phyloP scores from a whole-genome alignment of 2,113 vertebrate genomes.

The Mungos mungo region DNA sequence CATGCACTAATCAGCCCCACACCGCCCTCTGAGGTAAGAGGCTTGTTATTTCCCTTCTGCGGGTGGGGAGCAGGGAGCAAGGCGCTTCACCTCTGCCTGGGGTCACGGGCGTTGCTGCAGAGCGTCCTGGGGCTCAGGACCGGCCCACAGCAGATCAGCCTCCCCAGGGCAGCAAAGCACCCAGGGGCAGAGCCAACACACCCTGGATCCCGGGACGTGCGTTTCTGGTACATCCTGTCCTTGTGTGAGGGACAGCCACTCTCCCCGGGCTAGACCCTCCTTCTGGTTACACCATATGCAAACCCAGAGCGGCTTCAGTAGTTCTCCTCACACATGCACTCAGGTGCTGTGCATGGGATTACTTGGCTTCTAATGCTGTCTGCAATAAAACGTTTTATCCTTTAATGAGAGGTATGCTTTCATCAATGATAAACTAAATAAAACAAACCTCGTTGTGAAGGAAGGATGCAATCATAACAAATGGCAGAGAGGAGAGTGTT shows the following conservation, averaged over 20 bases:
- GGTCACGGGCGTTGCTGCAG: background rate
- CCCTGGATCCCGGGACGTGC: background rate
- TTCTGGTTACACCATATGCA: background rate
- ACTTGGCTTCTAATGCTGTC: background rate
- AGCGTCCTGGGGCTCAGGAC: background rate
- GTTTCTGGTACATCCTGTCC: background rate
- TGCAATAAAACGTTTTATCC: background rate
- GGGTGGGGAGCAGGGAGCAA: background rate
- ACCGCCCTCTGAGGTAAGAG: background rate
- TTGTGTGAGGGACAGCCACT: rapidly evolving
- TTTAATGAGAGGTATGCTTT: background rate
- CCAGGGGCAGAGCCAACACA: background rate
- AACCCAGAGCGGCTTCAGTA: background rate
- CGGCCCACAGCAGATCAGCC: background rate
- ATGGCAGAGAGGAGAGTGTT: background rate
- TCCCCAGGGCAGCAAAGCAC: background rate
- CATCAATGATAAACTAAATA: background rate
- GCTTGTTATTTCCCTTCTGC: background rate
- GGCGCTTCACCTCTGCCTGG: slow-evolving; percentile 16
- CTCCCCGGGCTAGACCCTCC: background rate
- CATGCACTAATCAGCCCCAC: background rate
- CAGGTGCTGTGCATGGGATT: background rate
- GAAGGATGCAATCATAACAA: background rate
- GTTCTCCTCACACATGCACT: rapidly evolving
- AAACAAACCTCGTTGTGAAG: background rate